Evolutionary conservation across 1,140 invertebrate genomes (phyloP).

Genomic region (Helicoverpa zea): DNA sequence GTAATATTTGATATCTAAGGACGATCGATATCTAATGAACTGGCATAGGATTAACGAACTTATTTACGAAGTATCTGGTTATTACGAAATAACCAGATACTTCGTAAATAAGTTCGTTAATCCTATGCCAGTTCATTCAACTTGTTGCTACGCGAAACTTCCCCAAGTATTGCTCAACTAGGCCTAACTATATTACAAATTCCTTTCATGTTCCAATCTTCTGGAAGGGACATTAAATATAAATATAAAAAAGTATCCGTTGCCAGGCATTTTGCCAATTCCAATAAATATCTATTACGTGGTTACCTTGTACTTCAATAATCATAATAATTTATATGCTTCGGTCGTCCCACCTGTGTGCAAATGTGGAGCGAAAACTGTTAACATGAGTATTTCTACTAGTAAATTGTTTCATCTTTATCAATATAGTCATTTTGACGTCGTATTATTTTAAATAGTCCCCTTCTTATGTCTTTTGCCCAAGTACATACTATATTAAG

Average conservation of each 20-base stretch:
- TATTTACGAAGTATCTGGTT: too few species aligned
- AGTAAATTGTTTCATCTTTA: not conserved
- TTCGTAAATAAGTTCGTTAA: too few species aligned
- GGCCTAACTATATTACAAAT: not conserved
- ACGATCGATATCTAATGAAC: too few species aligned
- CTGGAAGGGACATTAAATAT: slow-evolving; percentile 21
- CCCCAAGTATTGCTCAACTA: not conserved
- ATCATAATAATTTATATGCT: slow-evolving; percentile 70
- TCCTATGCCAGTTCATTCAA: too few species aligned
- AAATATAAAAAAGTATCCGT: slow-evolving; percentile 4
- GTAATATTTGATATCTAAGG: too few species aligned
- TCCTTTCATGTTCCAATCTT: not conserved
- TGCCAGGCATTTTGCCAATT: slow-evolving; percentile 29
- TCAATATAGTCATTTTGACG: too few species aligned
- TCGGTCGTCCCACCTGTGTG: slow-evolving; percentile 88
- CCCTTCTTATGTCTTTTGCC: too few species aligned
- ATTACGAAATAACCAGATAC: too few species aligned
- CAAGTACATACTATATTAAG: too few species aligned
- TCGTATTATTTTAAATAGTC: too few species aligned
- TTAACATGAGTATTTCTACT: not conserved
- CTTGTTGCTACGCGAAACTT: not conserved
- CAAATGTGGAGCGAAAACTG: slow-evolving; percentile 88
- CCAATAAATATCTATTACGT: slow-evolving; percentile 28
- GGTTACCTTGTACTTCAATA: not conserved
- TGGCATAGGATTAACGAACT: too few species aligned